These are phyloP conservation scores for Xiphophorus couchianus DNA, from an alignment of 2,113 vertebrate species.

Conservation along the genomic window DNA sequence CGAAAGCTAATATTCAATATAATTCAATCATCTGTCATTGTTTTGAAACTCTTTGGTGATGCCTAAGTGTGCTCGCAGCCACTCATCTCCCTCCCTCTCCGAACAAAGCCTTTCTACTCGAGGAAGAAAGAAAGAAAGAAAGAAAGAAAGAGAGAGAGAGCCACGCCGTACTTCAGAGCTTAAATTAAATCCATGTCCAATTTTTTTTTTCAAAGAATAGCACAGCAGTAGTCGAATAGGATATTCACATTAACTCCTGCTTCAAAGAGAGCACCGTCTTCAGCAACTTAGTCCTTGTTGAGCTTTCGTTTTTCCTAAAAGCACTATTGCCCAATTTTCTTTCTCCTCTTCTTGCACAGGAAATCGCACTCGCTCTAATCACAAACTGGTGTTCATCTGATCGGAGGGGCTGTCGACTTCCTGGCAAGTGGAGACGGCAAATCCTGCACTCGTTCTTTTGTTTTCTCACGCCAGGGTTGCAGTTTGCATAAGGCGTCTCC, in stretches of 20 bases:
- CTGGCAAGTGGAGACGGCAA: neutral
- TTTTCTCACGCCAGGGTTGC: slow-evolving; percentile 28
- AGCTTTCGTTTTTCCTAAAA: slow-evolving; percentile 4
- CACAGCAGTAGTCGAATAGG: slow-evolving; percentile 47
- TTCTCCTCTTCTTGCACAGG: neutral
- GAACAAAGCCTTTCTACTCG: slow-evolving; percentile 32
- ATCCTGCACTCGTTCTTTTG: slow-evolving; percentile 3
- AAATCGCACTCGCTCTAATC: slow-evolving; percentile 23
- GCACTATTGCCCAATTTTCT: slow-evolving; percentile 12
- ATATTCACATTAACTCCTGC: slow-evolving; percentile 62
- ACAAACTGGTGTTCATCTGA: slow-evolving; percentile 17
- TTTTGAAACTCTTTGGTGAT: slow-evolving; percentile 36
- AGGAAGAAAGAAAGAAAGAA: slow-evolving; percentile 19
- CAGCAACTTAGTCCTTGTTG: slow-evolving; percentile 47
- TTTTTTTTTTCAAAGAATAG: slow-evolving; percentile 53
- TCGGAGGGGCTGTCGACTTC: slow-evolving; percentile 9
- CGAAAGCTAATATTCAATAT: neutral
- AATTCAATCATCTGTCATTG: slow-evolving; percentile 21
- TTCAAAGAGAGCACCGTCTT: slow-evolving; percentile 68
- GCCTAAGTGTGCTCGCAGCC: slow-evolving; percentile 17
- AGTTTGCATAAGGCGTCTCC: slow-evolving; percentile 12
- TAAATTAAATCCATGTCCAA: slow-evolving; percentile 67
- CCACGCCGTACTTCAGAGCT: slow-evolving; percentile 35
- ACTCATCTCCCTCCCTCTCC: slow-evolving; percentile 42
- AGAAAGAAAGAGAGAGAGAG: slow-evolving; percentile 23